Conservation (phyloP, 1,140 invertebrate species). For the Coptotermes formosanus region DNA sequence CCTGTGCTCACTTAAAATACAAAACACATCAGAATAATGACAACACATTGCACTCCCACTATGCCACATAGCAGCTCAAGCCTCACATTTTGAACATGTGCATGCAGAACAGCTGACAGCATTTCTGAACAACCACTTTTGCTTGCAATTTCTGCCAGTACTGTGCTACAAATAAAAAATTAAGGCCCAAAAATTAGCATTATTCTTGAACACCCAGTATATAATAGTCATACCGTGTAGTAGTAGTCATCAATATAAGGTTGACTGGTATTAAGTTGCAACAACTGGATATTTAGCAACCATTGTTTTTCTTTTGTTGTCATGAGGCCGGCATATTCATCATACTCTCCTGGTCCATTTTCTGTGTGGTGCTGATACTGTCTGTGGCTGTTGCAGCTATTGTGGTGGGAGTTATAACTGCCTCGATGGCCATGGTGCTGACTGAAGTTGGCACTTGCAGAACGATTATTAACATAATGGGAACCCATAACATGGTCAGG, state of each 20-base stretch:
- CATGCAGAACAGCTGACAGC: no score
- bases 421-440: conserved; percentile 25
- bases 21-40: no score
- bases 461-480: conserved; percentile 5
- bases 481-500: neutral
- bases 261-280: conserved; percentile 82
- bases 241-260: conserved; percentile 86
- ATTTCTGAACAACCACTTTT: no score
- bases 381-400: neutral
- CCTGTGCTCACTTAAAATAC: no score
- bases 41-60: no score
- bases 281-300: conserved; percentile 87
- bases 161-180: no score
- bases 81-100: no score
- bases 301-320: conserved; percentile 87
- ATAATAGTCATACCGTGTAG: conserved; percentile 57
- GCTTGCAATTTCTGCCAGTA: no score
- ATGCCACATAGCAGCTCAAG: no score
- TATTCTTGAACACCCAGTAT: no score
- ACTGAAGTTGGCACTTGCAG: neutral
- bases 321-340: conserved; percentile 89
- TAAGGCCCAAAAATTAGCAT: no score
- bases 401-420: conserved; percentile 15
- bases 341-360: conserved; percentile 48
- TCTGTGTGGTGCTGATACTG: neutral